Conservation (phyloP, 2,113 vertebrate species). For the Mustelus asterias region DNA sequence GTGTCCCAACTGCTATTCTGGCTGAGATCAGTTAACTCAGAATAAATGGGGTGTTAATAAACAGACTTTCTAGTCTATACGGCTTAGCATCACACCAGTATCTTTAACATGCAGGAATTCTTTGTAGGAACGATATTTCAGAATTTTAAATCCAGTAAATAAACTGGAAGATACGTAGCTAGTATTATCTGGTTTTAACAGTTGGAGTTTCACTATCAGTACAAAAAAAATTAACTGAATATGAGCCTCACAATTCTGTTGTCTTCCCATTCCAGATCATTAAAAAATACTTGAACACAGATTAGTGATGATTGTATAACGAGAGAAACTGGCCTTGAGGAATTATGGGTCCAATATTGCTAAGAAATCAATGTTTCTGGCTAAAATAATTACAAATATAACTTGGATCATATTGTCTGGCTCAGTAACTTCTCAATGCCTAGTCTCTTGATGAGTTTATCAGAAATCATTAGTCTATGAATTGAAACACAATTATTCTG, state of each 20-base stretch:
- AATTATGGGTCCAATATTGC: neutral
- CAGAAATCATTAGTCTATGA: neutral
- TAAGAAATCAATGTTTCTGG: neutral
- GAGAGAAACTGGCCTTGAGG: neutral
- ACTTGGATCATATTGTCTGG: neutral
- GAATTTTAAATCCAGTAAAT: constrained; percentile 1
- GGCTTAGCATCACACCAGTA: neutral
- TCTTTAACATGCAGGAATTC: neutral
- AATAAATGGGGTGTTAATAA: neutral
- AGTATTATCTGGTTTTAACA: neutral
- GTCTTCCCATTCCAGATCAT: neutral
- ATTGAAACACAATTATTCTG: neutral
- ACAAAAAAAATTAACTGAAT: neutral
- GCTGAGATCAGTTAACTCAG: neutral
- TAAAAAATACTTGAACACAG: neutral
- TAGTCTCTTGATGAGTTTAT: neutral
- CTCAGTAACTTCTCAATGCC: neutral
- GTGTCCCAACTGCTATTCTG: neutral
- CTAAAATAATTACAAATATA: neutral
- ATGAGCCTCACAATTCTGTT: neutral
- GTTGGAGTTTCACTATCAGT: neutral
- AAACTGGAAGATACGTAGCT: neutral
- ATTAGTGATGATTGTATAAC: neutral
- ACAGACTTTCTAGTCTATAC: neutral
- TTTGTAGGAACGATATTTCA: neutral